A percentile compares a stretch with the other conserved stretches of the same genome.
phyloP scores from a whole-genome alignment of 2,113 vertebrate species.

The Uria aalge region DNA sequence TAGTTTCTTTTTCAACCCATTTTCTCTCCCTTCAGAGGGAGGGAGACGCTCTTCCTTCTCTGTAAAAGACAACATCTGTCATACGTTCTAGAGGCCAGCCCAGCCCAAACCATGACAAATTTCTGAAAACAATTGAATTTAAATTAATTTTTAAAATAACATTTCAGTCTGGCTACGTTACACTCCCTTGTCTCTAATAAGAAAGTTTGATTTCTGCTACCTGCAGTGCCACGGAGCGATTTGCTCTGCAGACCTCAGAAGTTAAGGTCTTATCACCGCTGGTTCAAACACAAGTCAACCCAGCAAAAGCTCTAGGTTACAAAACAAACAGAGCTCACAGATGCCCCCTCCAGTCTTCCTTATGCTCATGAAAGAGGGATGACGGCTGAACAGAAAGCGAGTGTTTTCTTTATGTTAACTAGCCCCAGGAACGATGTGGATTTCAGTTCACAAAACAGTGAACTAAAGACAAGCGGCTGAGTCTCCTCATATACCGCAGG shows the following conservation, averaged over 20 bases:
- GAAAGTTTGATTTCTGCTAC: not conserved
- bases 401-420: not conserved
- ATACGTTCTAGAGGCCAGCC: not conserved
- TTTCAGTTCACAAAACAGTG: not conserved
- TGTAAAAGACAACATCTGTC: not conserved
- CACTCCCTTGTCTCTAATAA: not conserved
- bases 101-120: not conserved
- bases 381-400: rapidly evolving
- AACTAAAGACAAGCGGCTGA: not conserved
- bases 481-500: not conserved
- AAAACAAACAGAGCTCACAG: not conserved
- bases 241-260: not conserved
- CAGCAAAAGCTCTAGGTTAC: rapidly evolving
- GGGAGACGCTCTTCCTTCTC: not conserved
- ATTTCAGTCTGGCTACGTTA: not conserved
- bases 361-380: rapidly evolving
- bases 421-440: rapidly evolving
- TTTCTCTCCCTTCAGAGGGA: not conserved
- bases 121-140: not conserved
- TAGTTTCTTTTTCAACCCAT: not conserved
- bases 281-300: not conserved
- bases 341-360: not conserved
- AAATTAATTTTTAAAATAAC: not conserved
- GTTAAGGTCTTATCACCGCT: rapidly evolving
- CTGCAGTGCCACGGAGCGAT: not conserved